Evolutionary conservation across 1,140 invertebrate genomes (phyloP).

Genomic region (Notospermus geniculatus): DNA sequence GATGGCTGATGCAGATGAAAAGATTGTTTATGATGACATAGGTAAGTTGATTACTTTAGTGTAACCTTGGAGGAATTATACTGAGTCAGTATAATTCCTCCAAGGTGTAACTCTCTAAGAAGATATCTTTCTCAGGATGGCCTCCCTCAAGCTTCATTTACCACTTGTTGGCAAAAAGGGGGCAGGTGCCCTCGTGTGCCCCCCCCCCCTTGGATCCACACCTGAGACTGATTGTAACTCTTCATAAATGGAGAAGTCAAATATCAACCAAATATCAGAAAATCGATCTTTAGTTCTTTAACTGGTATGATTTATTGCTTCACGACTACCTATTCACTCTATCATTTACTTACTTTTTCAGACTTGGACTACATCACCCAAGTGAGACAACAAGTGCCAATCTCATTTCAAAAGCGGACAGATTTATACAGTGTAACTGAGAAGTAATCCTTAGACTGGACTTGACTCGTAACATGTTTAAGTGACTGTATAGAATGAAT

Average conservation of each 20-base stretch:
- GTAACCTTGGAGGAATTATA: neutral
- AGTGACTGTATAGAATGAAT: no score
- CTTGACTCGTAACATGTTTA: no score
- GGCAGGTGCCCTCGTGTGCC: no score
- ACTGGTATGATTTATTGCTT: neutral
- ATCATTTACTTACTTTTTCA: constrained; percentile 48
- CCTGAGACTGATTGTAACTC: no score
- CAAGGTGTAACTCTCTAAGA: neutral
- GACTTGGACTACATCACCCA: constrained; percentile 73
- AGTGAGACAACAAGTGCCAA: constrained; percentile 78
- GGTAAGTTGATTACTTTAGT: constrained; percentile 55
- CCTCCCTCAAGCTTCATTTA: no score
- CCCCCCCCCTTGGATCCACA: neutral
- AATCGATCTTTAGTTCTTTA: neutral
- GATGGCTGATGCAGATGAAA: constrained; percentile 68
- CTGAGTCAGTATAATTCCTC: no score
- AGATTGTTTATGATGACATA: constrained; percentile 73
- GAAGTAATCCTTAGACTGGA: no score
- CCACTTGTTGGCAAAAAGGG: no score
- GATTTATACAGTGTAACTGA: constrained; percentile 68
- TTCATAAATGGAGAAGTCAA: no score
- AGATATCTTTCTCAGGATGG: no score
- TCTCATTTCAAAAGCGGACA: constrained; percentile 70
- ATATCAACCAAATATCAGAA: no score
- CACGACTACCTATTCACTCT: neutral